Evolutionary conservation across 2,888 invertebrate species (phyloP), one percentile per base, ranked within the genome.

Genomic region (Agelastica alni): DNA sequence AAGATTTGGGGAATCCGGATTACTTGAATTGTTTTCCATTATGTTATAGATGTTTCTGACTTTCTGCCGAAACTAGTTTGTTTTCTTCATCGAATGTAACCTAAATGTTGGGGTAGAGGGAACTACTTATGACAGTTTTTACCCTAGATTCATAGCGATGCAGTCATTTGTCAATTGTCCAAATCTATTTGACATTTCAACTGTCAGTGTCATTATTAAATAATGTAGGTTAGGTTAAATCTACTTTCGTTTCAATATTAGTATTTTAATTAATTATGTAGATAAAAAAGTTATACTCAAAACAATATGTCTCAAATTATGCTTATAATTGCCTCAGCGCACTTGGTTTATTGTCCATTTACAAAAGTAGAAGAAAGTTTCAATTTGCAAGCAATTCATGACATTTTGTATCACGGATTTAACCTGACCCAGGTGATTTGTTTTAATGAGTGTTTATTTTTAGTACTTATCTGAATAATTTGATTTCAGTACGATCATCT

Each of bases 291-390:
- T 62, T 61, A 51, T 58, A 53, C 30, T 39, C 49, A 46, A 47
- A 34, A 44, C 48, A 75, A 73, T 67, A 90, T 91, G 89, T 87
- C 87, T 75, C 83, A 87, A 71, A 79, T 91, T 75, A 78, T 91
- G 68, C 84, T 88, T 74, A 78, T 90, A 64, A 82, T 90, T 66
- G 89, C 91, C 56, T 83, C 86, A 65, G 83, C 89, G 66, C 92
- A 94, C 76, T 79, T 96, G 53, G 75, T 93, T 59, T 83, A 91
- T 67, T 95, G 96, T 72, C 98, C 98, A 46, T 97, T 89, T 75
- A 97, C 96, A 3, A 98, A 99, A 87, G 99, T 99, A 44, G 99
- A 99, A 79, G 99, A 99, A 80, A 98, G 97, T 78, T 99, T 99
- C 77, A 98, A 97, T 80, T 81, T 97, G 53, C 99, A 99, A 80